A percentile compares a stretch with the other conserved stretches of the same genome.
Evolutionary conservation across 2,888 invertebrate genomes (phyloP).

Genomic region (Caradrina clavipalpis): DNA sequence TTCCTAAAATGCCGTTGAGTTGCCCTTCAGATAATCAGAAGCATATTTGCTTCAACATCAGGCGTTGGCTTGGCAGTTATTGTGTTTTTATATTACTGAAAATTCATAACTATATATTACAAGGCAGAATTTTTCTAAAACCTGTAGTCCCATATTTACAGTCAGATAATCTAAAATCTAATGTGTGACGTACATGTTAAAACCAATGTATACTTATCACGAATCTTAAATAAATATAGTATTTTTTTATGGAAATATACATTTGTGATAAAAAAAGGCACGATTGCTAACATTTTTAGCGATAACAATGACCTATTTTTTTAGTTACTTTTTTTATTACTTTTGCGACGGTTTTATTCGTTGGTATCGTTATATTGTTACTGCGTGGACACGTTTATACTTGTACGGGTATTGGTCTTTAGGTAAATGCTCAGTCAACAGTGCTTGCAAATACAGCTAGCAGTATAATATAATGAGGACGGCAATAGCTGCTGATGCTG

Average conservation of each 20-base stretch:
- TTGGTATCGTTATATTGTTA: slow-evolving; percentile 1
- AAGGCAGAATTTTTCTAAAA: background rate
- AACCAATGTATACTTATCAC: slow-evolving; percentile 33
- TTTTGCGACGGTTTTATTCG: slow-evolving; percentile 9
- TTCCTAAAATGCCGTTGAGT: no score
- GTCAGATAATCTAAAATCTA: slow-evolving; percentile 9
- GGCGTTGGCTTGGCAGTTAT: no score
- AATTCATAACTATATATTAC: background rate
- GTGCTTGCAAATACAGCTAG: no score
- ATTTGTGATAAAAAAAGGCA: slow-evolving; percentile 23
- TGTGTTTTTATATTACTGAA: no score
- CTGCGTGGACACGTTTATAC: slow-evolving; percentile 1
- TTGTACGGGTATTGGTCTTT: no score
- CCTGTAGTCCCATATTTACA: background rate
- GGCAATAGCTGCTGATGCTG: no score
- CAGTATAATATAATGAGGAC: no score
- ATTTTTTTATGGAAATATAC: slow-evolving; percentile 1
- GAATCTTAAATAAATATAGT: slow-evolving; percentile 26
- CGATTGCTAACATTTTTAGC: background rate
- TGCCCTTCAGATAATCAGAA: no score
- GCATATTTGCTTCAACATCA: no score
- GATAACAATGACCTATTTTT: background rate
- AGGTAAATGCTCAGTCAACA: no score
- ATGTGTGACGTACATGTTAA: slow-evolving; percentile 17
- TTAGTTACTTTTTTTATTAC: slow-evolving; percentile 1